A percentile compares a stretch with the other conserved stretches of the same genome.
phyloP scores from a whole-genome alignment of 1,140 invertebrate genomes.

The Trichonephila clavipes region DNA sequence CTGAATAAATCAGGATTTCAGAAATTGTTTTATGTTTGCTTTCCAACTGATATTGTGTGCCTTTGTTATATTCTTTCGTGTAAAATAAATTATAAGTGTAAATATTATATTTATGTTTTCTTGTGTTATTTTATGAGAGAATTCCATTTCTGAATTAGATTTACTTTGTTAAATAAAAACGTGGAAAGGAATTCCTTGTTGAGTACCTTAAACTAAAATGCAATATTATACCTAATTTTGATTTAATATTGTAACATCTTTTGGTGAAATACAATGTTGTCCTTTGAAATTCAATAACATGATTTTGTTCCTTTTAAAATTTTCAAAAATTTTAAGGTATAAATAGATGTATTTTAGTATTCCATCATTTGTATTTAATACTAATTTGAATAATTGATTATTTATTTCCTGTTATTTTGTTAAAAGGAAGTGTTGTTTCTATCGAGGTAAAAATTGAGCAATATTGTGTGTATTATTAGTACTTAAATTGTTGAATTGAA shows the following conservation, averaged over 20 bases:
- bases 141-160: neutral
- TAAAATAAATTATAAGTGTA: neutral
- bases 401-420: too few relatives aligned
- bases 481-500: too few relatives aligned
- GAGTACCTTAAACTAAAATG: neutral
- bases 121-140: neutral
- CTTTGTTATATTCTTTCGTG: neutral
- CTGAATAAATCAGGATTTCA: neutral
- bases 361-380: too few relatives aligned
- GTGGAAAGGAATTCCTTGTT: neutral
- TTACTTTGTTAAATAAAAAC: neutral
- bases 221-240: neutral
- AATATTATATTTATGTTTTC: neutral
- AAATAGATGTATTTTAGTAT: too few relatives aligned
- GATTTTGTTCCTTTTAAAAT: too few relatives aligned
- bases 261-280: neutral
- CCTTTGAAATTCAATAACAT: too few relatives aligned
- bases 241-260: neutral
- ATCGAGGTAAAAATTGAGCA: too few relatives aligned
- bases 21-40: conserved; percentile 4
- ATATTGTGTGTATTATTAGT: too few relatives aligned
- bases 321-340: too few relatives aligned
- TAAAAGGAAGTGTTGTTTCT: too few relatives aligned
- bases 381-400: too few relatives aligned
- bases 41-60: neutral